These are phyloP conservation scores for Diadromus collaris DNA, from an alignment of 2,888 invertebrate species.

Conservation along the genomic window DNA sequence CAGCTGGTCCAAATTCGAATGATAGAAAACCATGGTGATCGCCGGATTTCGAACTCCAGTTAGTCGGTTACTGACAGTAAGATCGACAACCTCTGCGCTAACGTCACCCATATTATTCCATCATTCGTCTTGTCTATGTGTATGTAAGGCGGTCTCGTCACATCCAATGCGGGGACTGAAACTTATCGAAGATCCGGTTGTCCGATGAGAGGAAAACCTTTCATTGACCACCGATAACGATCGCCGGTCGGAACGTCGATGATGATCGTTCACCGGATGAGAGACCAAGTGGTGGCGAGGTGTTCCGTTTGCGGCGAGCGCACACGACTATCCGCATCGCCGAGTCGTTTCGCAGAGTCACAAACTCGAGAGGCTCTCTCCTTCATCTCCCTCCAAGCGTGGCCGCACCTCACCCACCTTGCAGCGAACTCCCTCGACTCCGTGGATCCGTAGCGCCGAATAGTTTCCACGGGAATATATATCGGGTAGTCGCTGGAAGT, in stretches of 20 bases:
- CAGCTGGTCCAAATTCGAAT: no score
- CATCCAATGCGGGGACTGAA: no score
- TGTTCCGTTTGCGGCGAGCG: slow-evolving; percentile 15
- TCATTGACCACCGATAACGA: background rate
- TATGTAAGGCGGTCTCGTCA: no score
- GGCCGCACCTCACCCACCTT: slow-evolving; percentile 26
- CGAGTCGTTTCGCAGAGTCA: slow-evolving; percentile 43
- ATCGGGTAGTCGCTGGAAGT: slow-evolving; percentile 45
- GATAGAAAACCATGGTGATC: no score
- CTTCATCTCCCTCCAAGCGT: slow-evolving; percentile 35
- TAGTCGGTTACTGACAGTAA: no score
- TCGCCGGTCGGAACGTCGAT: background rate
- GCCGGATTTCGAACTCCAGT: no score
- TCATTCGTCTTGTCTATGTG: no score
- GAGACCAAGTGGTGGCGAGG: background rate
- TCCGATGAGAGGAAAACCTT: background rate
- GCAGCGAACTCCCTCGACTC: slow-evolving; percentile 41
- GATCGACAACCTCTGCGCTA: no score
- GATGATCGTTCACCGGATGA: slow-evolving; percentile 20
- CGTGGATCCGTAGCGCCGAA: slow-evolving; percentile 36
- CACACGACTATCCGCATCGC: slow-evolving; percentile 44
- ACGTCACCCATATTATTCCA: no score
- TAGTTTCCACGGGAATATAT: slow-evolving; percentile 48
- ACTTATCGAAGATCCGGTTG: background rate
- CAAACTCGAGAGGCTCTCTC: slow-evolving; percentile 50